Evolutionary conservation across 2,888 invertebrate species (phyloP), one percentile per base, ranked within the genome.

Genomic region (Omphaloscelis lunosa): DNA sequence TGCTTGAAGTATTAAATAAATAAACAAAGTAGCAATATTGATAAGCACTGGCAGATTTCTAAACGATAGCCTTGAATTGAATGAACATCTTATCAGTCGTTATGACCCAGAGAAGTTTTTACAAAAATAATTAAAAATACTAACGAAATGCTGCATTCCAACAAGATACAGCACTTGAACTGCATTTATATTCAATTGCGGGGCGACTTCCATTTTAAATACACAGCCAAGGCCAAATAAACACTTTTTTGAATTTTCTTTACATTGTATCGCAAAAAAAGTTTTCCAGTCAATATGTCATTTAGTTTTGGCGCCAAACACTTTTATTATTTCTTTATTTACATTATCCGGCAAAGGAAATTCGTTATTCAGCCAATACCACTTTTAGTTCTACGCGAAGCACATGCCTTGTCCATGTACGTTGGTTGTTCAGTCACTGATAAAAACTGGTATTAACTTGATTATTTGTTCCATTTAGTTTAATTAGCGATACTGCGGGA

Each of bases 121-220:
- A 61, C 12, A 65, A 66, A 70, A 39, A 73, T 56, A 70, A 34
- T 62, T 8, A 51, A 58, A 41, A 75, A 89, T 93, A 96, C 96
- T 95, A 91, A 97, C 96, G 80, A 94, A 94, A 83, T 94, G 91
- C 86, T 97, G 96, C 84, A 96, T 89, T 17, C 94, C 95, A 53
- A 95, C 89, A 39, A 95, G 89, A 34, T 95, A 93, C 79, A 96
- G 85, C 7, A 96, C 95, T 83, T 94, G 92, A 39, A 97, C 91
- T 9, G 95, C 93, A 82, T 95, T 94, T 51, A 95, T 81, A 27
- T 89, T 88, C 67, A 92, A 82, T 34, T 86, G 89, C 23, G 90
- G 88, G 81, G 87, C 86, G 89, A 93, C 45, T 53, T 87, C 84
- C 88, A 88, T 51, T 88, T 82, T 68, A 29, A 67, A 48, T 12